These are phyloP conservation scores for Sparidentex hasta DNA, from an alignment of 2,797 vertebrate species.

Conservation along the genomic window DNA sequence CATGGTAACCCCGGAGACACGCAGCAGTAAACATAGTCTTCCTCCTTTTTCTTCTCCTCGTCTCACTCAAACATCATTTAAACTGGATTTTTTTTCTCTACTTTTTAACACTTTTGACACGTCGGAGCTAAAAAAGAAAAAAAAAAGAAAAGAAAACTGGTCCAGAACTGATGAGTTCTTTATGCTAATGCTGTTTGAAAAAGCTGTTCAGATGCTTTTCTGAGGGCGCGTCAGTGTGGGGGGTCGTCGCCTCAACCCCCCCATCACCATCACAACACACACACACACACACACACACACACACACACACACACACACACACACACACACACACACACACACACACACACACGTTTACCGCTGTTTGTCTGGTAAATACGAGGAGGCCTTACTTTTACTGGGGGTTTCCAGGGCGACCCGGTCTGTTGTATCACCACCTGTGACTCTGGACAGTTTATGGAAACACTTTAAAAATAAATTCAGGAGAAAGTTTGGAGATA, in stretches of 20 bases:
- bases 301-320: slow-evolving; percentile 30
- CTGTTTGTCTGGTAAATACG: slow-evolving; percentile 21
- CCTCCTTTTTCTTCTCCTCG: no score
- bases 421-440: no score
- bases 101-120: slow-evolving; percentile 21
- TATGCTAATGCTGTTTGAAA: slow-evolving; percentile 40
- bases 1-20: slow-evolving; percentile 36
- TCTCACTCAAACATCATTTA: not conserved
- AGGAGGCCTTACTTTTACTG: no score
- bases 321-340: slow-evolving; percentile 38
- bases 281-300: slow-evolving; percentile 38
- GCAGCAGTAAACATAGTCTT: slow-evolving; percentile 5
- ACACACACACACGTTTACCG: slow-evolving; percentile 13
- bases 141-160: not conserved
- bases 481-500: no score
- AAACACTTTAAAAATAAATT: no score
- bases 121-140: not conserved
- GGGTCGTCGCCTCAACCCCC: slow-evolving; percentile 24
- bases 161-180: slow-evolving; percentile 24
- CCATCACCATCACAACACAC: slow-evolving; percentile 6
- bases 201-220: slow-evolving; percentile 18
- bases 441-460: no score
- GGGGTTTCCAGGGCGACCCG: no score
- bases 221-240: slow-evolving; percentile 42
- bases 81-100: not conserved